Evolutionary conservation across 1,140 invertebrate species (phyloP), one percentile per base, ranked within the genome.

Genomic region (Sminthurides bifidus): DNA sequence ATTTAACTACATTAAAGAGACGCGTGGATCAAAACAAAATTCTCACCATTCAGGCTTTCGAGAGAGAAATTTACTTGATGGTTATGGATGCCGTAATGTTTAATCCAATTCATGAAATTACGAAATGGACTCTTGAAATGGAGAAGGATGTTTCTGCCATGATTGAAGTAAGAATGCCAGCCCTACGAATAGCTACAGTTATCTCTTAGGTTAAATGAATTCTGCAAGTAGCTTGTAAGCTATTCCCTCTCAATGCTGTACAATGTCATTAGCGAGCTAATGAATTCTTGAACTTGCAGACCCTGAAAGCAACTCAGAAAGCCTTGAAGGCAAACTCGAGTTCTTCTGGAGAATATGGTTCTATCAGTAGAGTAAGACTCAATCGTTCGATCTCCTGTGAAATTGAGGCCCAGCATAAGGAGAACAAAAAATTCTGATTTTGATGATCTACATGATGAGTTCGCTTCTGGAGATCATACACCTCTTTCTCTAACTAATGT

Each of bases 41-140:
- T 23, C 63, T 84, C 40, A 88, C 83, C 0, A 87, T 89, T 0
- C 76, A 75, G 27, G 85, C 94, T 64, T 91, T 96, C 67, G 87
- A 93, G 65, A 72, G 89, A 4, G 89, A 93, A 66, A 79, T 95
- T 24, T 79, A 93, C 72, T 73, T 93, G 0, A 94, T 96, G 90
- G 87, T 93, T 67, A 82, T 87, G 38, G 95, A 97, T 73, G 87
- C 90, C 0, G 78, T 93, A 30, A 91, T 95, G 81, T 93, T 91
- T 68, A 95, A 94, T 70, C 85, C 83, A 68, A 80, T 79, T 61
- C 84, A 87, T 19, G 50, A 52, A 30, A 23, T 52, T 1, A 23
- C 24, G 6, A 17, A 44, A 19, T 33, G 38, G 38, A 41, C 56
- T 10, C 3, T 15, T 4, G 49, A 46, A 46, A 57, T 57, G 56